Evolutionary conservation across 2,797 vertebrate species (phyloP), one percentile per base, ranked within the genome.

Genomic region (Todus mexicanus): DNA sequence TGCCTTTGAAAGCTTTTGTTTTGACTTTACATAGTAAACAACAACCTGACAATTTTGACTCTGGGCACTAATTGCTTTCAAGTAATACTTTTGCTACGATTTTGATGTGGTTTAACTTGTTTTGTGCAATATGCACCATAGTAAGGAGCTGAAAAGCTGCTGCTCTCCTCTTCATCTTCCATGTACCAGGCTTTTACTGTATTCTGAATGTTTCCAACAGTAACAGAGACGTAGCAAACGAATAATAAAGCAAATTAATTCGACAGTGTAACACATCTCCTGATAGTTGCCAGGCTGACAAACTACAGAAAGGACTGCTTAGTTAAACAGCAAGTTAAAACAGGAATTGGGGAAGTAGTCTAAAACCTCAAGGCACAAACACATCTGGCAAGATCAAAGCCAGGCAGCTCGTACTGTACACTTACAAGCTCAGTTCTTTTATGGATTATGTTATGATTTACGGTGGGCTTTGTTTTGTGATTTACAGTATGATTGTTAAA

Each of bases 361-460:
- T 61, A 61, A 86, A 87, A 85, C 54, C 85, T 84, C 29, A 16
- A 74, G 61, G 76, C 47, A 93, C 65, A 80, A 87, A 85, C 16
- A 45, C 79, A 86, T 74, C 79, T 77, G 88, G 79, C 40, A 84
- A 88, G 88, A 91, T 75, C 72, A 71, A 93, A 94, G 90, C 53
- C 83, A 77, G 76, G 33, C 70, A 84, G 77, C 35, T 57, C 6
- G 2, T 15, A 26, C 57, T 70, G n/a, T 21, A 26, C 38, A 69
- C 66, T 27, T 65, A 70, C 60, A 82, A 90, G 71, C 5, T 7
- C 53, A 51, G 33, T 47, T 76, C 43, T 68, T 89, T 73, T 59
- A 84, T 23, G 53, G 77, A 91, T 87, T 90, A 79, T 78, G 70
- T 70, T 90, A 38, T 69, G 53, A 87, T 84, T 90, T 89, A 92